Conservation (phyloP, 2,113 vertebrate species). For the Leucosticte australis region DNA sequence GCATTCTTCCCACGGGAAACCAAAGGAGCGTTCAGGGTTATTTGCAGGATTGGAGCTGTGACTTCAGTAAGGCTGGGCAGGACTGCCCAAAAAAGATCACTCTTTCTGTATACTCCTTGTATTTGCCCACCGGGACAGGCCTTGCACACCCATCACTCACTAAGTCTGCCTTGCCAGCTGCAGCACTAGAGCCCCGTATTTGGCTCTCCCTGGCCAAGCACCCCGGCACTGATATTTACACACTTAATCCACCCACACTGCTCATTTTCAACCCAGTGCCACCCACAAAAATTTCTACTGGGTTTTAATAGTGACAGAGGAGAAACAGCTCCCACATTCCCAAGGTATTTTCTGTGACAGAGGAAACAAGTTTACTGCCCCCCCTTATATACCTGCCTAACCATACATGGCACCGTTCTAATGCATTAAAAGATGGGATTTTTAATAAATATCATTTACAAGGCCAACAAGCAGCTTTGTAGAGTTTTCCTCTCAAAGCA, state of each 20-base stretch:
- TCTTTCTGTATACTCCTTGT: neutral
- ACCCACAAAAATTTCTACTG: neutral
- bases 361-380: neutral
- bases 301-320: neutral
- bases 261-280: neutral
- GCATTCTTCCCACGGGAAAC: neutral
- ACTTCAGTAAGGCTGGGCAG: neutral
- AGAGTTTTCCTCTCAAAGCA: constrained; percentile 7
- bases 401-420: neutral
- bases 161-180: neutral
- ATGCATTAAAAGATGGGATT: neutral
- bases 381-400: neutral
- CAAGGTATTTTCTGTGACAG: neutral
- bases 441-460: neutral
- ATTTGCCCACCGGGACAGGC: neutral
- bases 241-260: neutral
- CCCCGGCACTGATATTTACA: neutral
- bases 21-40: constrained; percentile 28
- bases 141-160: neutral
- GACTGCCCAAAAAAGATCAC: neutral
- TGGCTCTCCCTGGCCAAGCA: neutral
- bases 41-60: neutral
- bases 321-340: neutral
- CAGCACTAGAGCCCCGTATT: neutral
- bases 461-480: neutral